phyloP scores from a whole-genome alignment of 1,140 invertebrate species.

The Drosophila nebulosa region DNA sequence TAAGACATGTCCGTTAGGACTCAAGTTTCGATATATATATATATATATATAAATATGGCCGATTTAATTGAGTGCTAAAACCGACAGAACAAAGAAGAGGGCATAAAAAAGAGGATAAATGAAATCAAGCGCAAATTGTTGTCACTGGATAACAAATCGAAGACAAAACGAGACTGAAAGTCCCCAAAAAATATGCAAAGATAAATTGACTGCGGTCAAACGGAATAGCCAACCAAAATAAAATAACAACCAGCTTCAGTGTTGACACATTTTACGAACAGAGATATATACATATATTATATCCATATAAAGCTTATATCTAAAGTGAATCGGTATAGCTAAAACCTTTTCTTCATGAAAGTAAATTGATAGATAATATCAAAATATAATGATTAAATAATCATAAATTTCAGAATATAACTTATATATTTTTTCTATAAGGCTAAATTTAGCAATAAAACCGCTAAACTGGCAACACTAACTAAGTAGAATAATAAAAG shows the following conservation, averaged over 20 bases:
- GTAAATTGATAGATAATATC: too few relatives aligned
- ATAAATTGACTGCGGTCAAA: slow-evolving; percentile 65
- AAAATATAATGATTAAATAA: too few relatives aligned
- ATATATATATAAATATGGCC: slow-evolving; percentile 47
- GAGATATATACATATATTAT: too few relatives aligned
- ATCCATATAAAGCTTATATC: too few relatives aligned
- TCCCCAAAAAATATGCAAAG: slow-evolving; percentile 67
- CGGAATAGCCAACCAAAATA: slow-evolving; percentile 13
- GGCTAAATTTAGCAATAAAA: background rate
- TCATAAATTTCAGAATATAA: too few relatives aligned
- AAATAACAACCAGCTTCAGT: background rate
- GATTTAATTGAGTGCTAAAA: slow-evolving; percentile 73
- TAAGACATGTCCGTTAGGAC: slow-evolving; percentile 14
- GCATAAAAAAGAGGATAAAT: slow-evolving; percentile 21
- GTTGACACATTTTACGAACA: background rate
- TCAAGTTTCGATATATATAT: slow-evolving; percentile 6
- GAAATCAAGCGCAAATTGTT: slow-evolving; percentile 61
- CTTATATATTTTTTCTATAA: background rate
- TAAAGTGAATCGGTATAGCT: too few relatives aligned
- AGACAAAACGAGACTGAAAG: slow-evolving; percentile 58
- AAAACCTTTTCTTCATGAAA: too few relatives aligned
- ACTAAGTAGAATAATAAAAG: slow-evolving; percentile 3
- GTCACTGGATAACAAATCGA: slow-evolving; percentile 59
- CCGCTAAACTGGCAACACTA: background rate
- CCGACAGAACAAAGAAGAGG: slow-evolving; percentile 32